A percentile compares a stretch with the other conserved stretches of the same genome.
These are phyloP conservation scores for Sphaerophoria rueppellii DNA, from an alignment of 2,888 invertebrate genomes.

Conservation along the genomic window DNA sequence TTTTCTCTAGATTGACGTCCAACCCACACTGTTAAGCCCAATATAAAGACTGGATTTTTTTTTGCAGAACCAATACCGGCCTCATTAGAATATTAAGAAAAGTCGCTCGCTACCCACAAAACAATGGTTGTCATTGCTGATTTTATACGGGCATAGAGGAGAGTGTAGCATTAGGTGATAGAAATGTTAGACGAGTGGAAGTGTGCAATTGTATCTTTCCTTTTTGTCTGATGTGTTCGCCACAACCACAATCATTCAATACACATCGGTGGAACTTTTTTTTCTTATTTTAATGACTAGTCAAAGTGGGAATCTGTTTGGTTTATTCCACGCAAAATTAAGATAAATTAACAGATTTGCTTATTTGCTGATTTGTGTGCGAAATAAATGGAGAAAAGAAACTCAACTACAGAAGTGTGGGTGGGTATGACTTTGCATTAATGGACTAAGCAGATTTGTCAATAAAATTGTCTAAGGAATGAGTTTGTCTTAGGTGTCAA, in stretches of 20 bases:
- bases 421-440: not conserved
- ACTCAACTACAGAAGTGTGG: conserved; percentile 9
- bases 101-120: too few species aligned
- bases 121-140: too few species aligned
- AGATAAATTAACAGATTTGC: conserved; percentile 41
- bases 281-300: conserved; percentile 37
- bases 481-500: too few species aligned
- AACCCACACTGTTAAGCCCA: too few species aligned
- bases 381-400: conserved; percentile 1
- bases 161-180: not conserved
- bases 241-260: conserved; percentile 45
- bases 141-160: not conserved
- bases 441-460: conserved; percentile 13
- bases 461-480: not conserved
- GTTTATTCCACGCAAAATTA: conserved; percentile 40
- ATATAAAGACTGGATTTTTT: too few species aligned
- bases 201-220: conserved; percentile 37
- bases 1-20: too few species aligned
- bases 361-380: conserved; percentile 38
- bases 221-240: conserved; percentile 15
- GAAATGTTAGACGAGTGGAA: not conserved
- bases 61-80: too few species aligned
- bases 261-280: not conserved
- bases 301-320: conserved; percentile 13
- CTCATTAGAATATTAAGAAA: too few species aligned